A percentile compares a stretch with the other conserved stretches of the same genome.
These are phyloP conservation scores for Phenacoccus solenopsis DNA, from an alignment of 1,140 invertebrate genomes.

Conservation along the genomic window DNA sequence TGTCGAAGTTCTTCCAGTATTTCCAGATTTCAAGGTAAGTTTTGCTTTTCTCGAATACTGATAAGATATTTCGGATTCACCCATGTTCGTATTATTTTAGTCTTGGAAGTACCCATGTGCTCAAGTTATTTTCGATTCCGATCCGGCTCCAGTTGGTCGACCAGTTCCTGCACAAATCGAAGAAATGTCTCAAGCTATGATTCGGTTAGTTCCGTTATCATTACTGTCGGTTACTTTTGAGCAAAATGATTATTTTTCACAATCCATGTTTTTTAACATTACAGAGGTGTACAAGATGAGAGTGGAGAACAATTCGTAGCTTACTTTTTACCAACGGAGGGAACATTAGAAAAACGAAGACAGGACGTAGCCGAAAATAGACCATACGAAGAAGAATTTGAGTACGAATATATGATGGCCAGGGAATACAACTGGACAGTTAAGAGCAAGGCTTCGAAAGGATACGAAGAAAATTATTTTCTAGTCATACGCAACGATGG, in stretches of 20 bases:
- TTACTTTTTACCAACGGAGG: constrained; percentile 90
- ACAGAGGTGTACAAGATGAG: constrained; percentile 90
- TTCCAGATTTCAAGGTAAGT: constrained; percentile 79
- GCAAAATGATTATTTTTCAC: too few species aligned
- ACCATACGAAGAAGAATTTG: constrained; percentile 83
- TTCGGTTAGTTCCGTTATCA: constrained; percentile 52
- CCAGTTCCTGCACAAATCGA: constrained; percentile 76
- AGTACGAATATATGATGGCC: constrained; percentile 91
- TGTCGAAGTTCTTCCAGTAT: constrained; percentile 79
- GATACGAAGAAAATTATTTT: constrained; percentile 98
- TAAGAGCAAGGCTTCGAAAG: constrained; percentile 93
- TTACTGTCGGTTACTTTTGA: too few species aligned
- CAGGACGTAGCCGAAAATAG: constrained; percentile 59
- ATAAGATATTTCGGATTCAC: neutral
- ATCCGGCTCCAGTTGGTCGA: constrained; percentile 75
- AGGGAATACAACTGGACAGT: constrained; percentile 98
- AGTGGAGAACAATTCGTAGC: constrained; percentile 97
- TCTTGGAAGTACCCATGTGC: constrained; percentile 96
- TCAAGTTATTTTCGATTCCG: constrained; percentile 96
- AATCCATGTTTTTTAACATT: constrained; percentile 31
- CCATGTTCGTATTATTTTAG: constrained; percentile 33
- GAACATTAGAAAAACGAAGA: constrained; percentile 77
- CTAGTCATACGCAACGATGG: constrained; percentile 81
- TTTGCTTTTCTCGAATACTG: neutral
- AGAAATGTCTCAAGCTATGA: constrained; percentile 98